Conservation (phyloP, 64 coral and sea anemone species). For the Catalaphyllia jardinei region DNA sequence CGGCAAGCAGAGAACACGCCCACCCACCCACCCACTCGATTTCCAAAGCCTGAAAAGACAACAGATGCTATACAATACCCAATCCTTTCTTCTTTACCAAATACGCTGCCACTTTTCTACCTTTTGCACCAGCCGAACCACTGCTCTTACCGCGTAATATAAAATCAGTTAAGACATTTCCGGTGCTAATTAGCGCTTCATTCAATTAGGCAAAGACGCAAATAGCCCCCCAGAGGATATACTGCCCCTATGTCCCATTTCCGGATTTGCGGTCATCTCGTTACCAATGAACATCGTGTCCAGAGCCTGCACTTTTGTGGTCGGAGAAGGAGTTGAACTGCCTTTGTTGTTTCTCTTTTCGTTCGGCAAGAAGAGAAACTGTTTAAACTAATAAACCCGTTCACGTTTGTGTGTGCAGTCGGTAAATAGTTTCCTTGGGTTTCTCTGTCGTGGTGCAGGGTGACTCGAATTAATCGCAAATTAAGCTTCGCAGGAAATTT, state of each 20-base stretch:
- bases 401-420: no score
- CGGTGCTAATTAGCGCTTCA: slow-evolving; percentile 38
- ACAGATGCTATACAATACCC: neutral
- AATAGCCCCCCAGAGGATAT: slow-evolving; percentile 51
- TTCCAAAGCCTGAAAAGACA: neutral
- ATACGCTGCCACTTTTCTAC: neutral
- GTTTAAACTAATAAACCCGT: neutral
- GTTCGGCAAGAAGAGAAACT: neutral
- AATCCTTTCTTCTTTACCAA: neutral
- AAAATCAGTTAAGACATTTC: slow-evolving; percentile 50
- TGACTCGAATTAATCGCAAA: no score
- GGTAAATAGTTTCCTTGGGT: no score
- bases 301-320: neutral
- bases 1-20: neutral
- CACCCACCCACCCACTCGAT: neutral
- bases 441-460: no score
- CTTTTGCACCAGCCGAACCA: neutral
- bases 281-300: neutral
- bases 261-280: slow-evolving; percentile 25
- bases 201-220: slow-evolving; percentile 44
- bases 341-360: neutral
- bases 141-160: neutral
- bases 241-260: neutral
- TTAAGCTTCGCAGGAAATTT: no score
- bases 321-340: neutral